These are phyloP conservation scores for Hyles lineata DNA, from an alignment of 2,888 invertebrate species.

Conservation along the genomic window DNA sequence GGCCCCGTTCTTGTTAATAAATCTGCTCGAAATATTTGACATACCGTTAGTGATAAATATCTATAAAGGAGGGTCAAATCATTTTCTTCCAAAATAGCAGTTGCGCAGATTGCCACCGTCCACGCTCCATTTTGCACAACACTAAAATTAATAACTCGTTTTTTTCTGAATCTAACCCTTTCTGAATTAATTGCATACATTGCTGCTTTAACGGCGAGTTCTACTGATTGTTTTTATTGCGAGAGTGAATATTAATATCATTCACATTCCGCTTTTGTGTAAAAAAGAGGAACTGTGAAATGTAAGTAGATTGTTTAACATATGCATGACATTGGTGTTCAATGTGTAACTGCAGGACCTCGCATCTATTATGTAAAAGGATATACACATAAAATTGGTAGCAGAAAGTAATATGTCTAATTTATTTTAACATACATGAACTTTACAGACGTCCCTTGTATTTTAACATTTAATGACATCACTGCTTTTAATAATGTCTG, in stretches of 20 bases:
- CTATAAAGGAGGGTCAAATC: neutral
- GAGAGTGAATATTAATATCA: neutral
- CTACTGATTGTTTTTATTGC: neutral
- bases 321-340: conserved; percentile 22
- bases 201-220: conserved; percentile 5
- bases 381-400: neutral
- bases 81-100: neutral
- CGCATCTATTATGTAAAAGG: no score
- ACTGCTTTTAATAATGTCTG: neutral
- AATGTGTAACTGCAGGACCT: neutral
- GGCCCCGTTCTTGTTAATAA: no score
- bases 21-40: no score
- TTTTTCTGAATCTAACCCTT: conserved; percentile 1
- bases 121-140: neutral
- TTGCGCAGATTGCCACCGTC: neutral
- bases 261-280: conserved; percentile 12
- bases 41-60: no score
- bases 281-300: conserved; percentile 14
- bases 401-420: neutral
- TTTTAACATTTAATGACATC: neutral
- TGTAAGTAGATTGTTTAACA: conserved; percentile 22
- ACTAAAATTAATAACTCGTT: neutral
- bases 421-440: neutral
- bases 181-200: neutral
- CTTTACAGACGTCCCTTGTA: neutral